Percentiles rank a stretch among this genome's conserved stretches.
Conservation (phyloP, 2,113 vertebrate genomes). For the Onychostruthus taczanowskii region DNA sequence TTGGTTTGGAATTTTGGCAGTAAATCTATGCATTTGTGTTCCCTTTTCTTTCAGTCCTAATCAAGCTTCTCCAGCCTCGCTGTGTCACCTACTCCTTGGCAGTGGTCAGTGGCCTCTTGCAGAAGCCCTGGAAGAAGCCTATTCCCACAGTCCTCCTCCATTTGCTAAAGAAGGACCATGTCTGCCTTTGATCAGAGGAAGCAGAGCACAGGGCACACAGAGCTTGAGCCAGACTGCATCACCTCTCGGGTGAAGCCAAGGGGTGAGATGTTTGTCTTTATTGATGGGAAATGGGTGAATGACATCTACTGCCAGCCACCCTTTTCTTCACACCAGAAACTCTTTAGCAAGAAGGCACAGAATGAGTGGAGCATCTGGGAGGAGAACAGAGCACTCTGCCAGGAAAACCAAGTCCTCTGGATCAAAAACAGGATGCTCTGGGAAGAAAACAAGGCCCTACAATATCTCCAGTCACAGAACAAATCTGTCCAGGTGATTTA, state of each 20-base stretch:
- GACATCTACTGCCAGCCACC: constrained; percentile 39
- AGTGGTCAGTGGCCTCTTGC: neutral
- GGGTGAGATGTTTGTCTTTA: constrained; percentile 56
- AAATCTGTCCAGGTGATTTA: constrained; percentile 6
- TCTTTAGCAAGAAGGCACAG: constrained; percentile 20
- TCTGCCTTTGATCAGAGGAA: constrained; percentile 21
- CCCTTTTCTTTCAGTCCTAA: neutral
- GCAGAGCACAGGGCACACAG: neutral
- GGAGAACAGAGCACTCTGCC: constrained; percentile 62
- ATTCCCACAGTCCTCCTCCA: neutral
- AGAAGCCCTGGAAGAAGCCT: neutral
- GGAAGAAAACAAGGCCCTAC: constrained; percentile 68
- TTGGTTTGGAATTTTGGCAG: neutral
- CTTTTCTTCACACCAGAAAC: constrained; percentile 11
- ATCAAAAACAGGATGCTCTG: constrained; percentile 57
- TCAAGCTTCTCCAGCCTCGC: neutral
- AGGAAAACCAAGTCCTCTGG: constrained; percentile 61
- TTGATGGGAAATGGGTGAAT: constrained; percentile 64
- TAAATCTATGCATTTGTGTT: neutral
- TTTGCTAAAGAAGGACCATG: neutral
- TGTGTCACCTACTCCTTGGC: neutral
- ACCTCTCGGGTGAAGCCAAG: constrained; percentile 32
- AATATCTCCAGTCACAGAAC: constrained; percentile 55
- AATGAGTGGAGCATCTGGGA: constrained; percentile 63
- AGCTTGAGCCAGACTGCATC: constrained; percentile 36